A percentile compares a stretch with the other conserved stretches of the same genome.
Conservation (phyloP, 2,797 vertebrate genomes). For the Gymnodraco acuticeps region DNA sequence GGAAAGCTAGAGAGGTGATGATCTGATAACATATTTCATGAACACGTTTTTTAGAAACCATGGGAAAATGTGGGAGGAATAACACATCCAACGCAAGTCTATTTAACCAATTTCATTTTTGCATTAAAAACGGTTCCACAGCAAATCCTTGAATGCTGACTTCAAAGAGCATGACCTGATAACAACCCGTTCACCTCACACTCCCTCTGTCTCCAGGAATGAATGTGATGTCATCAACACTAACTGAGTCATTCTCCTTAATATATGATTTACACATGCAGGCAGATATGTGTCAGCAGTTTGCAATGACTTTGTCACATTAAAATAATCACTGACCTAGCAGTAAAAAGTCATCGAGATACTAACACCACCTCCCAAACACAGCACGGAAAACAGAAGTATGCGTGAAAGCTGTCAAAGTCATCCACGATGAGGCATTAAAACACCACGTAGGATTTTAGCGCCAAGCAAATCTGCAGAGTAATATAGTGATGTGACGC, state of each 20-base stretch:
- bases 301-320: slow-evolving; percentile 38
- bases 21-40: slow-evolving; percentile 58
- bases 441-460: slow-evolving; percentile 66
- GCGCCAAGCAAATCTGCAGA: slow-evolving; percentile 64
- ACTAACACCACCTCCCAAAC: slow-evolving; percentile 37
- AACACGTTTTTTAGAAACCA: slow-evolving; percentile 19
- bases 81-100: slow-evolving; percentile 19
- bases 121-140: slow-evolving; percentile 36
- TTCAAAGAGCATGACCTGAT: slow-evolving; percentile 59
- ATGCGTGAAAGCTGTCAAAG: slow-evolving; percentile 56
- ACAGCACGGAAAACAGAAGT: slow-evolving; percentile 30
- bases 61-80: slow-evolving; percentile 2
- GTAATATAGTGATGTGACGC: slow-evolving; percentile 62
- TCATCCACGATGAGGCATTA: slow-evolving; percentile 53
- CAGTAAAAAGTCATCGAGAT: slow-evolving; percentile 55
- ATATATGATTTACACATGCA: slow-evolving; percentile 51
- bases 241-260: slow-evolving; percentile 42
- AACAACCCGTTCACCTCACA: slow-evolving; percentile 48
- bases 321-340: slow-evolving; percentile 58
- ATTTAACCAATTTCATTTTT: slow-evolving; percentile 40
- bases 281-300: slow-evolving; percentile 52
- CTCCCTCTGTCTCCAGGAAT: slow-evolving; percentile 58
- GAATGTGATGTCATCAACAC: slow-evolving; percentile 53
- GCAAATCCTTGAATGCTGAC: slow-evolving; percentile 35
- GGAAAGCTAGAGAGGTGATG: slow-evolving; percentile 37